Evolutionary conservation across 2,113 vertebrate genomes (phyloP).

Genomic region (Dipodomys merriami): DNA sequence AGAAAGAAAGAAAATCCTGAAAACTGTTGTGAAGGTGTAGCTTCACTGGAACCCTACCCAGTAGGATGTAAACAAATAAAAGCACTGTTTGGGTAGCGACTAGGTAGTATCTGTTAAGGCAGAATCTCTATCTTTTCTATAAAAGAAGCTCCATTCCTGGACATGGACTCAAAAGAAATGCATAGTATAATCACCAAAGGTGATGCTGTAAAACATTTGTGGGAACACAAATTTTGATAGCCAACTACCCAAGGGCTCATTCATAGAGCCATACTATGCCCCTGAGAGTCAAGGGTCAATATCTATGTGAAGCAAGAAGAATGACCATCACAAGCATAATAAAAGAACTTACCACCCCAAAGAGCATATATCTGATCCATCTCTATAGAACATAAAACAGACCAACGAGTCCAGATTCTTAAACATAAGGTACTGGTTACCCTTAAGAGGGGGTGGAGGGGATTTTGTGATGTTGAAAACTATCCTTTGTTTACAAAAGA

Average conservation of each 20-base stretch:
- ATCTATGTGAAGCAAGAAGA: background rate
- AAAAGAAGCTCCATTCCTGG: background rate
- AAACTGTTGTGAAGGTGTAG: background rate
- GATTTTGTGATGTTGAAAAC: background rate
- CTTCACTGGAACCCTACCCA: too few relatives aligned
- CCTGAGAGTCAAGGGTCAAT: background rate
- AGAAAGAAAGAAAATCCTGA: background rate
- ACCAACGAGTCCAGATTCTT: background rate
- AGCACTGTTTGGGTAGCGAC: background rate
- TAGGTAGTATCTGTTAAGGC: background rate
- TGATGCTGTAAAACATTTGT: background rate
- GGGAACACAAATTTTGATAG: background rate
- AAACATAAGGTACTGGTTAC: background rate
- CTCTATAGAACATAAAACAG: background rate
- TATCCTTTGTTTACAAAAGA: background rate
- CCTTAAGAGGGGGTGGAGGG: background rate
- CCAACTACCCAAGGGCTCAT: background rate
- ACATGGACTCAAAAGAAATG: background rate
- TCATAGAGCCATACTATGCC: background rate
- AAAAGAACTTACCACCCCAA: background rate
- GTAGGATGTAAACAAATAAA: background rate
- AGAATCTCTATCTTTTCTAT: background rate
- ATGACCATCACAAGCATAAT: background rate
- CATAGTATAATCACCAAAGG: background rate
- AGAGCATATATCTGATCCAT: background rate